Percentiles rank a stretch among this genome's conserved stretches.
These are phyloP conservation scores for Ceyx erithaca DNA, from an alignment of 2,797 vertebrate genomes.

Conservation along the genomic window DNA sequence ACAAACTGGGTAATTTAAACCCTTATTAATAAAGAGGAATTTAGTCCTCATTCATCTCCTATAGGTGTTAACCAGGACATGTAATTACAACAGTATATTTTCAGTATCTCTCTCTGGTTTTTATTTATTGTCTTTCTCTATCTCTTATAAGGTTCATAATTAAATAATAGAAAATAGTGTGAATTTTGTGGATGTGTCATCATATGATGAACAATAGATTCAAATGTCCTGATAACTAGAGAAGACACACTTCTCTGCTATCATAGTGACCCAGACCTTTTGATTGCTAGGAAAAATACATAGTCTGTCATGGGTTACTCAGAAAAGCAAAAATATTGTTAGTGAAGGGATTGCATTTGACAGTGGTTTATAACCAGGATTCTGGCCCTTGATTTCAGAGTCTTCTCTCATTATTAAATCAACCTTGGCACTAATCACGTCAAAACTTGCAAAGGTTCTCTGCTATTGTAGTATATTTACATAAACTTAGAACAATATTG, in stretches of 20 bases:
- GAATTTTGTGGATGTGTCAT: not conserved
- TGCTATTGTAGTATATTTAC: conserved; percentile 9
- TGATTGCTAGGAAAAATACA: not conserved
- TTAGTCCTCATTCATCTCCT: conserved; percentile 22
- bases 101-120: not conserved
- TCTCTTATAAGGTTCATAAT: conserved; percentile 18
- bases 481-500: conserved; percentile 53
- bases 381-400: not conserved
- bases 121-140: not conserved
- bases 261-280: not conserved
- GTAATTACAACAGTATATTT: conserved; percentile 43
- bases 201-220: not conserved
- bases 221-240: not conserved
- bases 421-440: not conserved
- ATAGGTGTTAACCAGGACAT: conserved; percentile 9
- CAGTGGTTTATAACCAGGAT: not conserved
- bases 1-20: conserved; percentile 35
- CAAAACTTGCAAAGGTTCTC: conserved; percentile 14
- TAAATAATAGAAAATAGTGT: conserved; percentile 14
- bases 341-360: conserved; percentile 14
- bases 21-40: conserved; percentile 62
- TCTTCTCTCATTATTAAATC: conserved; percentile 37
- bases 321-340: conserved; percentile 21
- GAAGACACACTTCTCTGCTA: not conserved
- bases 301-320: not conserved